Conservation (phyloP, 2,888 invertebrate species). For the Heteromurus nitidus region DNA sequence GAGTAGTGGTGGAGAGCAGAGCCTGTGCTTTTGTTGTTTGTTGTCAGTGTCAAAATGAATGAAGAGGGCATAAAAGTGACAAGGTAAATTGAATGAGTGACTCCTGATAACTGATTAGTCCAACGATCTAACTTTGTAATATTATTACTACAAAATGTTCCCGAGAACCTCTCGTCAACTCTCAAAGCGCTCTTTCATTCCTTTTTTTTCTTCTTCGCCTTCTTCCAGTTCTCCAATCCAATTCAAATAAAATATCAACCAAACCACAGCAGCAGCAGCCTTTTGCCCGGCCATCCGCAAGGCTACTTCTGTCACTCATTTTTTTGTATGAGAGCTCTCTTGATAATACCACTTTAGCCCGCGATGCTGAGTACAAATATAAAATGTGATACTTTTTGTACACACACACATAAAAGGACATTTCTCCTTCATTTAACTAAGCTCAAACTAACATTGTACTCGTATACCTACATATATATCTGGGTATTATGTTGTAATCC, state of each 20-base stretch:
- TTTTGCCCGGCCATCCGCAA: background rate
- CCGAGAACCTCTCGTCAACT: background rate
- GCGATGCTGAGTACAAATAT: too few species aligned
- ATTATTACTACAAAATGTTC: constrained; percentile 46
- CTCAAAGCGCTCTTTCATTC: too few species aligned
- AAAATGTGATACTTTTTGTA: too few species aligned
- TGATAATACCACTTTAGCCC: too few species aligned
- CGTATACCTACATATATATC: too few species aligned
- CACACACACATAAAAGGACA: too few species aligned
- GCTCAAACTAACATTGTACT: too few species aligned
- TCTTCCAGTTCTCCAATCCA: too few species aligned
- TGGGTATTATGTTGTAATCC: too few species aligned
- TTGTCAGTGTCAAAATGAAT: constrained; percentile 64
- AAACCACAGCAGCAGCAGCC: background rate
- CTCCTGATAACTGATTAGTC: constrained; percentile 64
- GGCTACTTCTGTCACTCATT: background rate
- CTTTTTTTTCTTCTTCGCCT: background rate
- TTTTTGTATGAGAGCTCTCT: background rate
- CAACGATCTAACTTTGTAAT: constrained; percentile 53
- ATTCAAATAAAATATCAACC: too few species aligned
- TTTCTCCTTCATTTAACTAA: constrained; percentile 48
- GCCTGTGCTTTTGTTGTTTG: constrained; percentile 62
- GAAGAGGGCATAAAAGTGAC: constrained; percentile 66
- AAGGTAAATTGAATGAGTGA: constrained; percentile 65
- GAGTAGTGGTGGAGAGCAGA: constrained; percentile 16